These are phyloP conservation scores for Idaea straminata DNA, from an alignment of 2,888 invertebrate genomes.

Conservation along the genomic window DNA sequence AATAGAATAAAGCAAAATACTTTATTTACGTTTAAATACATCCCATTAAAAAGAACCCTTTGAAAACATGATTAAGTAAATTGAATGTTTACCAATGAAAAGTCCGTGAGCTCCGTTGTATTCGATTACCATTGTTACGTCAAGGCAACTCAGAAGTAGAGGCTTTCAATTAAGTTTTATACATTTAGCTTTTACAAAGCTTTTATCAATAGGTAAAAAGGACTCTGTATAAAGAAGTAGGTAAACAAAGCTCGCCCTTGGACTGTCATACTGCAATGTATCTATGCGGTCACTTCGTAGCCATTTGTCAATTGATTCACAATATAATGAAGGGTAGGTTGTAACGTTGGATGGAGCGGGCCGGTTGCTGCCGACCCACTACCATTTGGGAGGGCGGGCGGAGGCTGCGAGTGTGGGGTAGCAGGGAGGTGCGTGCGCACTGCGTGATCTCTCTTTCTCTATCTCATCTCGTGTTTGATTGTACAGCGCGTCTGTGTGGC, in stretches of 20 bases:
- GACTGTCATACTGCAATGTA: conserved; percentile 35
- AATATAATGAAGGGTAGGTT: conserved; percentile 77
- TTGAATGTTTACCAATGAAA: conserved; percentile 16
- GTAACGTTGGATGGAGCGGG: conserved; percentile 70
- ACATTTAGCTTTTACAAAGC: conserved; percentile 31
- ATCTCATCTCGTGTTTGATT: conserved; percentile 63
- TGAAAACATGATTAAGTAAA: conserved; percentile 17
- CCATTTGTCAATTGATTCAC: conserved; percentile 78
- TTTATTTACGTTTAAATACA: conserved; percentile 13
- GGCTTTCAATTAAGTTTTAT: conserved; percentile 45
- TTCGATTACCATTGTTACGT: conserved; percentile 32
- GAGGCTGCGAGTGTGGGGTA: conserved; percentile 28
- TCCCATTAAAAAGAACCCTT: conserved; percentile 17
- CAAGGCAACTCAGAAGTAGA: conserved; percentile 33
- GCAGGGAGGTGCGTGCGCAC: conserved; percentile 55
- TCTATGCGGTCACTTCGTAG: conserved; percentile 43
- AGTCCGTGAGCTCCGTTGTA: conserved; percentile 27
- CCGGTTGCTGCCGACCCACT: conserved; percentile 60
- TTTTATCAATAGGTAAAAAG: conserved; percentile 24
- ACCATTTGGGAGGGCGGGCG: conserved; percentile 35
- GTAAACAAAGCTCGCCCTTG: conserved; percentile 51
- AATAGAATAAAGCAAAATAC: background rate
- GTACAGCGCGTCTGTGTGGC: conserved; percentile 64
- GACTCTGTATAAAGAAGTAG: conserved; percentile 46
- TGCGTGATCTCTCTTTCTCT: conserved; percentile 41